A percentile compares a stretch with the other conserved stretches of the same genome.
Conservation (phyloP, 1,140 invertebrate species). For the Thaumetopoea pityocampa region DNA sequence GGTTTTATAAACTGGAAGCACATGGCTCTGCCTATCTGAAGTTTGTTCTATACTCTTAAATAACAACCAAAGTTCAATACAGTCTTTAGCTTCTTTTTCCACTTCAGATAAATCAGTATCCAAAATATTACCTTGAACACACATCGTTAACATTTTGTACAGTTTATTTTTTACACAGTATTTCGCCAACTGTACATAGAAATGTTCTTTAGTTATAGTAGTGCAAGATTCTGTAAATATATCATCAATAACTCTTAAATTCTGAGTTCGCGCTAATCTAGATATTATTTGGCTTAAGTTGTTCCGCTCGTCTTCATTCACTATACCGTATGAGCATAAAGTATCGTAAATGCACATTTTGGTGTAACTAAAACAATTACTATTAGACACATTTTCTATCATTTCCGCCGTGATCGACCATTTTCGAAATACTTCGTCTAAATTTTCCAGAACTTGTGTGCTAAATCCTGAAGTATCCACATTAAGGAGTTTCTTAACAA, state of each 20-base stretch:
- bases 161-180: slow-evolving; percentile 76
- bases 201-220: slow-evolving; percentile 74
- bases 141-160: slow-evolving; percentile 69
- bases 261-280: slow-evolving; percentile 73
- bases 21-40: slow-evolving; percentile 64
- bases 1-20: slow-evolving; percentile 68
- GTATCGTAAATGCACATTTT: slow-evolving; percentile 77
- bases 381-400: slow-evolving; percentile 71
- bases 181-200: slow-evolving; percentile 74
- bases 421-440: slow-evolving; percentile 72
- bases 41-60: slow-evolving; percentile 71
- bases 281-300: slow-evolving; percentile 74
- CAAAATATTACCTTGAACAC: slow-evolving; percentile 61
- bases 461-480: slow-evolving; percentile 59
- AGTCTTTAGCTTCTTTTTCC: slow-evolving; percentile 58
- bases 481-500: slow-evolving; percentile 56
- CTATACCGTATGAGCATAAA: slow-evolving; percentile 75
- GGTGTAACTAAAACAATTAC: slow-evolving; percentile 68
- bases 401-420: slow-evolving; percentile 78
- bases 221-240: slow-evolving; percentile 74
- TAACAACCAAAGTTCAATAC: slow-evolving; percentile 68
- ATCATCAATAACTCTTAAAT: slow-evolving; percentile 71
- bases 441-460: slow-evolving; percentile 50
- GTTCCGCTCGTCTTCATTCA: slow-evolving; percentile 69
- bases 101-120: slow-evolving; percentile 55